Evolutionary conservation across 1,140 invertebrate genomes (phyloP).

Genomic region (Rhagoletis zephyria): DNA sequence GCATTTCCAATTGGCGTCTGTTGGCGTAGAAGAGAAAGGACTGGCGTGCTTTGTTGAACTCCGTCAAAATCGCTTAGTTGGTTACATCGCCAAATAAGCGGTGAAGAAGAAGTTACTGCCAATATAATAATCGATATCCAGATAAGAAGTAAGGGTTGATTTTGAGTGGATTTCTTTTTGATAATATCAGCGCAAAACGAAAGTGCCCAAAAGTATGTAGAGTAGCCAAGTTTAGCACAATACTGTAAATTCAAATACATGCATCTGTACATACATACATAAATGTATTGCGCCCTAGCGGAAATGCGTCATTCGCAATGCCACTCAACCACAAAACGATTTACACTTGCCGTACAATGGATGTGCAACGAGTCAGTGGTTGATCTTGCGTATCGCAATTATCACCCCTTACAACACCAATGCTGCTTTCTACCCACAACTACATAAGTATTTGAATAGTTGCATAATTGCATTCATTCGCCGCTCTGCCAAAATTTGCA

Average conservation of each 20-base stretch:
- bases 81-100: too few species aligned
- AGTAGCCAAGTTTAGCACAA: neutral
- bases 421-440: neutral
- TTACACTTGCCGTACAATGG: neutral
- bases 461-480: conserved; percentile 48
- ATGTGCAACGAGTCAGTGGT: neutral
- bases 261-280: neutral
- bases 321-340: neutral
- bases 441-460: neutral
- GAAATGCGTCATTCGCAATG: conserved; percentile 29
- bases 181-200: too few species aligned
- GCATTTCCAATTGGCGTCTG: too few species aligned
- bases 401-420: neutral
- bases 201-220: too few species aligned
- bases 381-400: neutral
- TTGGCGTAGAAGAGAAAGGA: too few species aligned
- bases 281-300: neutral
- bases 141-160: too few species aligned
- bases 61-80: too few species aligned
- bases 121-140: too few species aligned
- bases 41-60: too few species aligned
- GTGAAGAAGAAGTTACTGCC: too few species aligned
- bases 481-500: neutral
- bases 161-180: too few species aligned
- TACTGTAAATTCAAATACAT: neutral